These are phyloP conservation scores for Xiphophorus hellerii DNA, from an alignment of 2,113 vertebrate species.

Conservation along the genomic window DNA sequence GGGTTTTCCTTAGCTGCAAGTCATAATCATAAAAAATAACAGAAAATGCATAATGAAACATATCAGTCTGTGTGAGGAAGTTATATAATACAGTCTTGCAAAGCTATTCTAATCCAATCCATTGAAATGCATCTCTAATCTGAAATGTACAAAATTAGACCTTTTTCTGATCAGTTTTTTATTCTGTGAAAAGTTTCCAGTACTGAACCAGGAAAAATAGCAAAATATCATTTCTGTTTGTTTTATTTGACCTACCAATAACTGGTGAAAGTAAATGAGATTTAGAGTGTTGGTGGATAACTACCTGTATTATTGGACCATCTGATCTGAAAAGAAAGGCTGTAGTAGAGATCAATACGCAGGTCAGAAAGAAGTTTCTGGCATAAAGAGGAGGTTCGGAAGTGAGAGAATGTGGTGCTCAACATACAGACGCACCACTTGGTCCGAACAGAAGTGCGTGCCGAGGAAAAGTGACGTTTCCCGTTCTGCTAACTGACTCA, in stretches of 20 bases:
- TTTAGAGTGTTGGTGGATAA: background rate
- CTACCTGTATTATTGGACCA: conserved; percentile 19
- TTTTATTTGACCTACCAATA: background rate
- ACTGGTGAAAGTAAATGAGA: background rate
- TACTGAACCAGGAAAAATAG: no score
- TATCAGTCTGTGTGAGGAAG: no score
- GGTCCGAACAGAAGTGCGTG: conserved; percentile 48
- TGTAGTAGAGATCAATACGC: conserved; percentile 12
- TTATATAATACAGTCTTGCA: no score
- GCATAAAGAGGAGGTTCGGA: conserved; percentile 6
- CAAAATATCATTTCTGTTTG: no score
- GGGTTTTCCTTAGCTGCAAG: no score
- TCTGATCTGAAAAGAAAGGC: conserved; percentile 34
- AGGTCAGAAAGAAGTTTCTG: conserved; percentile 23
- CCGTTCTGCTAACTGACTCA: conserved; percentile 41
- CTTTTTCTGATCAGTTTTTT: no score
- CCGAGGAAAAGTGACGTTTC: conserved; percentile 36
- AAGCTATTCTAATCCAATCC: no score
- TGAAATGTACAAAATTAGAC: no score
- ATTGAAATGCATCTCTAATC: no score
- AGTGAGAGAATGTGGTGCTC: background rate
- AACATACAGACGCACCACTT: conserved; percentile 32
- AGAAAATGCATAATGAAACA: no score
- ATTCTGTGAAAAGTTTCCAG: no score
- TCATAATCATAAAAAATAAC: no score